These are phyloP conservation scores for Drosophila neonasuta DNA, from an alignment of 2,888 invertebrate genomes.

Conservation along the genomic window DNA sequence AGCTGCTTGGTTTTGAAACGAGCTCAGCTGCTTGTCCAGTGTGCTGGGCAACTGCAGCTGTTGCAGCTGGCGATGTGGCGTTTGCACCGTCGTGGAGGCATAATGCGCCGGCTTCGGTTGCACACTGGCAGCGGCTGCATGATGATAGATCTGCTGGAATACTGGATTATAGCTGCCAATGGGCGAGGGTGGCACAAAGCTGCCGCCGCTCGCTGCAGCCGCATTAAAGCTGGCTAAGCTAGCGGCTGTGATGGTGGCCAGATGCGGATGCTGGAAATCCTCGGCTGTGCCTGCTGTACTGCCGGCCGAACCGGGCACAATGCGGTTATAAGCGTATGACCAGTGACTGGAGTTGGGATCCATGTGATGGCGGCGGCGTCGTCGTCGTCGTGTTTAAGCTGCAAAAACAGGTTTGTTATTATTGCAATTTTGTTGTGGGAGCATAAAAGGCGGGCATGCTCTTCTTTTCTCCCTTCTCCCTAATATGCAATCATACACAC, in stretches of 20 bases:
- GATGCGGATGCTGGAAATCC: conserved; percentile 87
- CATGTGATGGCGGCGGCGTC: conserved; percentile 83
- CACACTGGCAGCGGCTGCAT: conserved; percentile 84
- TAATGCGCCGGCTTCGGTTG: conserved; percentile 88
- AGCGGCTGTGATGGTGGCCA: conserved; percentile 83
- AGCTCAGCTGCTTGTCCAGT: conserved; percentile 79
- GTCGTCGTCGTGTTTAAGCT: conserved; percentile 46
- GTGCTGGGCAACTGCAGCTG: conserved; percentile 85
- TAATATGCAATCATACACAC: conserved; percentile 1
- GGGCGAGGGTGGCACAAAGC: conserved; percentile 88
- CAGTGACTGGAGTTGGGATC: conserved; percentile 94
- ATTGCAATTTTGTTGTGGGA: conserved; percentile 11
- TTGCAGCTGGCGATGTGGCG: conserved; percentile 88
- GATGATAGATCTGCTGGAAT: conserved; percentile 92
- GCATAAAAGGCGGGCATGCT: conserved; percentile 1
- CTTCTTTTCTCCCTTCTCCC: not conserved
- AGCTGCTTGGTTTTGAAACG: conserved; percentile 80
- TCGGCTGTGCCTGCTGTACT: conserved; percentile 86
- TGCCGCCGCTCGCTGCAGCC: conserved; percentile 79
- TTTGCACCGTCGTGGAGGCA: conserved; percentile 84
- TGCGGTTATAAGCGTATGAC: conserved; percentile 92
- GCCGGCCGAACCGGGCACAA: conserved; percentile 86
- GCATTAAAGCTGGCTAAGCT: conserved; percentile 86
- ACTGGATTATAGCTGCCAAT: conserved; percentile 90
- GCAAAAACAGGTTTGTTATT: conserved; percentile 38